Base-by-base conservation (phyloP, 2,888 invertebrate genomes). In the Pandemis heparana region DNA sequence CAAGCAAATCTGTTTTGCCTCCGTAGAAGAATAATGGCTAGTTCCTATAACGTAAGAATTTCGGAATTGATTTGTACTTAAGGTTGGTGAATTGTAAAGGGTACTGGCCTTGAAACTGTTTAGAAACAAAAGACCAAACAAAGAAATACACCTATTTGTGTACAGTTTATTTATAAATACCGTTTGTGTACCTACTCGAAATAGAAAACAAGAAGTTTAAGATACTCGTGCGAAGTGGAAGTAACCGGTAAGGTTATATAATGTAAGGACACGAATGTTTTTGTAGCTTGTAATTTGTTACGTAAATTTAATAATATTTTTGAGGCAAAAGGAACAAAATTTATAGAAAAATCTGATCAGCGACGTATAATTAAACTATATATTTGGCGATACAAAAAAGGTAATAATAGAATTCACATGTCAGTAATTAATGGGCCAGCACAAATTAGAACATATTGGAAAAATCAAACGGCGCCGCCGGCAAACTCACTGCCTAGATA, bases 401-500 rank as follows among this genome's bases (percentile, higher is more conserved):
- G 68, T 64, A 69, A 72, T 72, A 72, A 72, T 63, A 64, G 68
- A 73, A 73, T 69, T 64, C 48, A 64, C 65, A 65, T 65, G 48
- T 18, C 68, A 73, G 65, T 73, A 59, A 66, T 61, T 71, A 71
- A 66, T 41, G 46, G 53, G 56, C 39, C 16, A 64, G 63, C 68
- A 69, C 68, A 69, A 69, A 73, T 73, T 73, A 69, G 73, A 73
- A 73, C 73, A 73, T 73, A 73, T 73, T 73, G 56, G 68, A 64
- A 68, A 69, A 69, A 73, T 73, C 73, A 69, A 73, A 73, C 56
- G 68, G 39, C 39, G 73, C 73, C 73, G 73, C 68, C 73, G 73
- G 73, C 73, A 18, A 46, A 73, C 73, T 73, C 73, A 73, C n/a
- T 73, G 73, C 68, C 72, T 73, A 73, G 73, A 73, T 73, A 73